phyloP scores from a whole-genome alignment of 2,113 vertebrate genomes.

The Leptosomus discolor region DNA sequence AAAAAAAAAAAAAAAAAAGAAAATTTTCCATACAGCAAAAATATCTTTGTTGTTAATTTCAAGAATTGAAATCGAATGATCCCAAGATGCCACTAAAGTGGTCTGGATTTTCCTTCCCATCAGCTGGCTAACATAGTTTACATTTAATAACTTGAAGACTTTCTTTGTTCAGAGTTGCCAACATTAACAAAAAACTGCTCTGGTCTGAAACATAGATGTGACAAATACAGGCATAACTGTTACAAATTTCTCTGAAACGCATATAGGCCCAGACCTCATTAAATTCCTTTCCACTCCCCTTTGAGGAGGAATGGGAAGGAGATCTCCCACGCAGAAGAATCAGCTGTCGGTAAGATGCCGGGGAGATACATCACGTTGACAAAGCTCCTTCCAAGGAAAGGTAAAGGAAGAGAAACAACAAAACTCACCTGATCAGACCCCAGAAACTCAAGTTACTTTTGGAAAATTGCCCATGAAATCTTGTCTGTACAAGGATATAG shows the following conservation, averaged over 20 bases:
- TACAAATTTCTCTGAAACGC: background rate
- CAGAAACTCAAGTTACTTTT: background rate
- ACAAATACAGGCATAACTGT: background rate
- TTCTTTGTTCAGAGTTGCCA: background rate
- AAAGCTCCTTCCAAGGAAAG: background rate
- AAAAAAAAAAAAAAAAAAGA: background rate
- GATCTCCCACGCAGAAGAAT: background rate
- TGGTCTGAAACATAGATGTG: background rate
- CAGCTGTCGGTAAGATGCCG: background rate
- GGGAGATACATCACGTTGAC: background rate
- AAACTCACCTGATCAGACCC: background rate
- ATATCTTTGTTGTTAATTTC: background rate
- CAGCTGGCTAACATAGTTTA: background rate
- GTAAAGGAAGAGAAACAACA: background rate
- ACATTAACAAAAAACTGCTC: background rate
- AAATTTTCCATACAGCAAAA: background rate
- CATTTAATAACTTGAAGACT: background rate
- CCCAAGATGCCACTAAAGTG: background rate
- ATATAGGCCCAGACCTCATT: background rate
- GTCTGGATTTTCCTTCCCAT: background rate
- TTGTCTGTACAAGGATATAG: background rate
- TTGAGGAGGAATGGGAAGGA: background rate
- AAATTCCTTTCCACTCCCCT: background rate
- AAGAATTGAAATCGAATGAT: background rate
- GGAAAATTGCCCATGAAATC: background rate